Evolutionary conservation across 2,113 vertebrate genomes (phyloP), one percentile per base, ranked within the genome.

Genomic region (Sisor rabdophorus): DNA sequence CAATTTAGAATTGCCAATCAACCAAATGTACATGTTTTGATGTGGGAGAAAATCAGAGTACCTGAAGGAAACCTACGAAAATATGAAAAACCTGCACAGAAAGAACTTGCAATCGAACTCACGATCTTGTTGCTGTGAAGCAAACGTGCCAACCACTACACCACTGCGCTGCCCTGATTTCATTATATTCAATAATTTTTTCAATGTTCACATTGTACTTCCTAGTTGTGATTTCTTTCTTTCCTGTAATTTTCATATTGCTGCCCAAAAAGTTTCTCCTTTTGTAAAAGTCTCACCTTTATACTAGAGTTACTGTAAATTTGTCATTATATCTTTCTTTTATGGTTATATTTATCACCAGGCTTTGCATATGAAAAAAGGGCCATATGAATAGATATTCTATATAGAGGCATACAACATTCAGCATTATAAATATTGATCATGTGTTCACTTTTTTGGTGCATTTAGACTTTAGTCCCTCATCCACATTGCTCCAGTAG

Each of bases 251-350:
- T n/a, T 59, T 71, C 16, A 32, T n/a, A 7, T 59, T 59, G 1
- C 24, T 59, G 56, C 24, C 24, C n/a, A n/a, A 59, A 17, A 8
- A 61, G 11, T 19, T 19, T 61, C 11, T 11, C 28, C 30, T 61
- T 17, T 61, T 0, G 10, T 20, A 32, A 64, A 40, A 61, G 9
- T 32, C n/a, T 50, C 15, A 28, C 7, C 32, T 15, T 36, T 76
- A 61, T 84, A 76, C 64, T 79, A 5, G 20, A 73, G 80, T 84
- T 36, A 82, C 58, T 76, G 69, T 80, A 73, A 85, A 70, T 59
- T 78, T 55, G 47, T 17, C 55, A 85, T 85, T n/a, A n/a, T n/a
- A n/a, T 86, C 81, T 84, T 16, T 65, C 11, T 77, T 61, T 81
- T 36, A 54, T 16, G 11, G 28, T 55, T 10, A 30, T 56, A 16